Evolutionary conservation across 1,140 invertebrate genomes (phyloP), one percentile per base, ranked within the genome.

Genomic region (Penaeus chinensis): DNA sequence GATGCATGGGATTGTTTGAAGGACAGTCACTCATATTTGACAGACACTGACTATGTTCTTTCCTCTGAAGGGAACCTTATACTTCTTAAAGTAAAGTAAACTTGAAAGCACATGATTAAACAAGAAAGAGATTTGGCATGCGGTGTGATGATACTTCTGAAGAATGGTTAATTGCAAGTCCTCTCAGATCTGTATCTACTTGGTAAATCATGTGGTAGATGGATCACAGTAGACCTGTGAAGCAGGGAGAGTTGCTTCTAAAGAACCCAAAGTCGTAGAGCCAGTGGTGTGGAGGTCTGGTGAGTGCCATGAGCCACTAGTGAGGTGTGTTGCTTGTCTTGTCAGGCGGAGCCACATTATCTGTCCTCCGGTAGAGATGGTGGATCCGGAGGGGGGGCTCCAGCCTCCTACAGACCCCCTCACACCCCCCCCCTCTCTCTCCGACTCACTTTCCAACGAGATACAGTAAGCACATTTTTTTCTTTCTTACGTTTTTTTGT

Each of bases 261-360:
- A 27, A 22, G 61, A 24, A n/a, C 20, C 61, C 54, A 24, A 42
- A 61, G n/a, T 11, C 22, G 47, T 61, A 61, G 77, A 79, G 27
- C 19, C 81, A 82, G 81, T 82, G 81, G 63, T 82, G 81, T 82
- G 77, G 77, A 79, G 81, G 81, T 69, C 27, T 76, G 47, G 82
- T 84, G 82, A 84, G 82, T 84, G 66, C 76, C 66, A 82, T 47
- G 81, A 76, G 71, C 69, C 71, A 76, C 71, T 74, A 84, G 82
- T 84, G 82, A 84, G 82, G 71, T 77, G 82, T 84, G 82, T 84
- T 84, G 82, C 61, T 84, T 84, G 82, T 84, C 71, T 84, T 63
- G 71, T 84, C 82, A 84, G 82, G 82, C 82, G 71, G 37, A 84
- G 82, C 82, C 82, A 84, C 82, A 84, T 84, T 62, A 84, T 84